Evolutionary conservation across 2,113 vertebrate species (phyloP).

Genomic region (Crotalus horridus): DNA sequence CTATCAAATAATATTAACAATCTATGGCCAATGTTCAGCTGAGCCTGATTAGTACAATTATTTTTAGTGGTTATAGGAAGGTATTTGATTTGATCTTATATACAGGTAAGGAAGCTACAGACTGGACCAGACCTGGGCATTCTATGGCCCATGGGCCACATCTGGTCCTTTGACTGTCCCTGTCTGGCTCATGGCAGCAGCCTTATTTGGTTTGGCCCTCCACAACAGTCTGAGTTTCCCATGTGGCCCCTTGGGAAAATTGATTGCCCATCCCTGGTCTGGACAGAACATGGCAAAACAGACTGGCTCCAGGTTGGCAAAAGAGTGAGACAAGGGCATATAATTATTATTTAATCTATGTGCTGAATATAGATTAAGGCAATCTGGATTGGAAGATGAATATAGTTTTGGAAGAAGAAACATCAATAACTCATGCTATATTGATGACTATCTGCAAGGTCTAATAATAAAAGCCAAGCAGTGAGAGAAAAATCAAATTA

Average conservation of each 20-base stretch:
- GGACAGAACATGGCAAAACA: neutral
- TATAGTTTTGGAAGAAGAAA: neutral
- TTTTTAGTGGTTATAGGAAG: neutral
- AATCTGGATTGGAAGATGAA: neutral
- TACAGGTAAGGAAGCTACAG: neutral
- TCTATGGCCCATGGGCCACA: no score
- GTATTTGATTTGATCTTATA: neutral
- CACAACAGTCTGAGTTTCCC: neutral
- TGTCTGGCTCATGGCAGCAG: neutral
- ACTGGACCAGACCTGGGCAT: neutral
- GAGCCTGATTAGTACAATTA: slow-evolving; percentile 48
- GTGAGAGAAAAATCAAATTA: neutral
- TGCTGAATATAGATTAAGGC: neutral
- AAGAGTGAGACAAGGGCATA: neutral
- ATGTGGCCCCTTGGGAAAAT: neutral
- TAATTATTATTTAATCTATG: neutral
- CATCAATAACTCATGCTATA: neutral
- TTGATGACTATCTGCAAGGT: neutral
- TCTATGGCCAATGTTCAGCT: slow-evolving; percentile 34
- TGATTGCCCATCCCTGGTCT: neutral
- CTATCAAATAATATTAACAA: neutral
- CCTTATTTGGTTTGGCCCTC: neutral
- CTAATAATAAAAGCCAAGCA: neutral
- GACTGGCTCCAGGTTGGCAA: neutral
- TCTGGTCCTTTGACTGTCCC: no score